These are phyloP conservation scores for Xanthostigma xanthostigma DNA, from an alignment of 2,888 invertebrate species.

Conservation along the genomic window DNA sequence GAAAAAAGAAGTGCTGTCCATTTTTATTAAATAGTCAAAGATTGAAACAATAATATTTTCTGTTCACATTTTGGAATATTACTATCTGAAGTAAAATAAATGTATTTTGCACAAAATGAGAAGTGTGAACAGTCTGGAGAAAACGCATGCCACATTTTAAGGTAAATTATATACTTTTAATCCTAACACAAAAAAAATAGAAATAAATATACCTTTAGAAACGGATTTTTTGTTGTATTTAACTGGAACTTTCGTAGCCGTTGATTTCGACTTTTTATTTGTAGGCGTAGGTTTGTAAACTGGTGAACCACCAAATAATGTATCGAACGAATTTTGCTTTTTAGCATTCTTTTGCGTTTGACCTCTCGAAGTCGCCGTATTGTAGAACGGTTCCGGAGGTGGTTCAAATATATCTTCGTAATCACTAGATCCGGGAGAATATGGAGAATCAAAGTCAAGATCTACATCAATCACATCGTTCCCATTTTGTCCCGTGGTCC, in stretches of 20 bases:
- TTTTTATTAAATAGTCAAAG: too few relatives aligned
- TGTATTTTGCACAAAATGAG: too few relatives aligned
- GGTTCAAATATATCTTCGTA: conserved; percentile 80
- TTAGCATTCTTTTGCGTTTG: conserved; percentile 15
- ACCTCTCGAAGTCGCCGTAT: conserved; percentile 11
- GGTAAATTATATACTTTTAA: too few relatives aligned
- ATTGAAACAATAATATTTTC: too few relatives aligned
- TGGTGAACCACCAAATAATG: conserved; percentile 42
- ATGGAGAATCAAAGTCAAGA: conserved; percentile 68
- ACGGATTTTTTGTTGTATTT: conserved; percentile 28
- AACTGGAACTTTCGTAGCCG: conserved; percentile 27
- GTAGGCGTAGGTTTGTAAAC: conserved; percentile 17
- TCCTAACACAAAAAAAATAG: too few relatives aligned
- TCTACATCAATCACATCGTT: conserved; percentile 38
- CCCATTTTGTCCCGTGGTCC: conserved; percentile 27
- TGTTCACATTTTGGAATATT: too few relatives aligned
- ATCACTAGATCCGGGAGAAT: conserved; percentile 79
- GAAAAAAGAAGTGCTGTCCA: too few relatives aligned
- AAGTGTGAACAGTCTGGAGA: too few relatives aligned
- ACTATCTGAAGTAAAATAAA: too few relatives aligned
- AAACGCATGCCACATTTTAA: too few relatives aligned
- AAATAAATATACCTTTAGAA: conserved; percentile 24
- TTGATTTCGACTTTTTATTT: conserved; percentile 8
- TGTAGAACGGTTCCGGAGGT: conserved; percentile 30
- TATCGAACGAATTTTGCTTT: conserved; percentile 40